Conservation (phyloP, 2,113 vertebrate species). For the Jaculus jaculus region DNA sequence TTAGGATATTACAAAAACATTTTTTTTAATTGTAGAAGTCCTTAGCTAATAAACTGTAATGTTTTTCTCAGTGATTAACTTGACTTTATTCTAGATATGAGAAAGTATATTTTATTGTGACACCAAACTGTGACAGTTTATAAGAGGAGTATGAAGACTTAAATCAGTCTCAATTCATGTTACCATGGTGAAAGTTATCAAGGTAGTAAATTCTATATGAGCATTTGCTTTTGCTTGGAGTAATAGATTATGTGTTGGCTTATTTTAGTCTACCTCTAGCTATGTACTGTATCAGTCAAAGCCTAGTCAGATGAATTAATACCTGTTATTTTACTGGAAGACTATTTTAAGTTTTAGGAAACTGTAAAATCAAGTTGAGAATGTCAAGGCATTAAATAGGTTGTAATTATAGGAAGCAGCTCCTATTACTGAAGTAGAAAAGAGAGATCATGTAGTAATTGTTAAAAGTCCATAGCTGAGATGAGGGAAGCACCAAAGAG, state of each 20-base stretch:
- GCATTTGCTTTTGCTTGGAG: not conserved
- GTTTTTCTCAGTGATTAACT: not conserved
- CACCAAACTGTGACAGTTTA: not conserved
- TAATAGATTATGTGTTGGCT: not conserved
- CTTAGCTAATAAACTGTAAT: not conserved
- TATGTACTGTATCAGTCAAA: not conserved
- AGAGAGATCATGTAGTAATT: not conserved
- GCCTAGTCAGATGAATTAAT: not conserved
- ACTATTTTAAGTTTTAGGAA: not conserved
- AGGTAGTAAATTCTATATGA: not conserved
- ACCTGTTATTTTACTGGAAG: not conserved
- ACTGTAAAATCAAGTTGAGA: not conserved
- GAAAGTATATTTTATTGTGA: not conserved
- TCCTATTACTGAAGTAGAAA: not conserved
- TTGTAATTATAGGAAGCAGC: not conserved
- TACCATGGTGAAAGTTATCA: not conserved
- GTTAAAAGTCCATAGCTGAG: not conserved
- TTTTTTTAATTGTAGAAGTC: slow-evolving; percentile 5
- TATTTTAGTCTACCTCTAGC: not conserved
- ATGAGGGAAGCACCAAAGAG: not conserved
- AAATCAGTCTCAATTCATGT: not conserved
- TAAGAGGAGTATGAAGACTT: not conserved
- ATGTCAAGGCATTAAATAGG: not conserved
- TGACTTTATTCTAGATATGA: slow-evolving; percentile 22
- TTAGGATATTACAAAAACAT: not conserved